A percentile compares a stretch with the other conserved stretches of the same genome.
Evolutionary conservation across 2,888 invertebrate species (phyloP).

Genomic region (Bruchidius siliquastri): DNA sequence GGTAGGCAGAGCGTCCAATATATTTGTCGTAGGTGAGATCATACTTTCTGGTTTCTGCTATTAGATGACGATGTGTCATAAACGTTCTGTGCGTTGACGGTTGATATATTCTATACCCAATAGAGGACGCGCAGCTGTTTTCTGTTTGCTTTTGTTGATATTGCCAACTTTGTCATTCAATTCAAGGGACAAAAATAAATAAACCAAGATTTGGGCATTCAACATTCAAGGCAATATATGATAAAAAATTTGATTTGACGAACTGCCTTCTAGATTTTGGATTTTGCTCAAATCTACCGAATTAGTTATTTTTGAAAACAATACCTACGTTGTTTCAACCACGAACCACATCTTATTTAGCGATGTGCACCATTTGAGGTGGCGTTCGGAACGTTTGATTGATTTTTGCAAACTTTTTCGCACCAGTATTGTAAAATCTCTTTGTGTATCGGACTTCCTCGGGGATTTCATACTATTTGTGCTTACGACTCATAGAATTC

Average conservation of each 20-base stretch:
- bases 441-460: background rate
- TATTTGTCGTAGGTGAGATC: too few species aligned
- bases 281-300: background rate
- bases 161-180: constrained; percentile 20
- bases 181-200: constrained; percentile 19
- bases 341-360: background rate
- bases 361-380: background rate
- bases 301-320: background rate
- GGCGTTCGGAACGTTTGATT: constrained; percentile 9
- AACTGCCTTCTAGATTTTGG: background rate
- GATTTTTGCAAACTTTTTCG: constrained; percentile 18
- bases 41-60: too few species aligned
- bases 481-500: background rate
- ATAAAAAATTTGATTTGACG: background rate
- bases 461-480: background rate
- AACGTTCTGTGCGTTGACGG: too few species aligned
- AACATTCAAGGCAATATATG: background rate
- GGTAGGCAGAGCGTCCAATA: too few species aligned
- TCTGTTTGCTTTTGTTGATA: constrained; percentile 11
- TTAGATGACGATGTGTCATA: too few species aligned
- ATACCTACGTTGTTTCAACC: background rate
- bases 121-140: too few species aligned
- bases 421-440: constrained; percentile 8
- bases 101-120: too few species aligned
- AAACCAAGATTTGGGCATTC: constrained; percentile 17